phyloP scores from a whole-genome alignment of 2,797 vertebrate genomes.

The Sphenodon punctatus region DNA sequence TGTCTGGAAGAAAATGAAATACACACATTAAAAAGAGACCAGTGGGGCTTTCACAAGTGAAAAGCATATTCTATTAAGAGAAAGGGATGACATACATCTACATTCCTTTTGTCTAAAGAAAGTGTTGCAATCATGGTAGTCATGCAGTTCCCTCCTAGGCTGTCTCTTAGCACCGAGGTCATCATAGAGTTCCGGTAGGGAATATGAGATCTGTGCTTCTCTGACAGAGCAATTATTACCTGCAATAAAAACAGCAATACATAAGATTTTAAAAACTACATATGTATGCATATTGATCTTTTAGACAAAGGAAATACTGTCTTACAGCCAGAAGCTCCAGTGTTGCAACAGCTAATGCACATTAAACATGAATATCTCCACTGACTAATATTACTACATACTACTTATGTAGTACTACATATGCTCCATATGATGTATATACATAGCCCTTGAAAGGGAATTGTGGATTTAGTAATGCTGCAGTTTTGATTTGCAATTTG shows the following conservation, averaged over 20 bases:
- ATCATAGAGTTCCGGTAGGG: constrained; percentile 98
- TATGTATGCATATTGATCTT: not conserved
- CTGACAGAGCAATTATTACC: constrained; percentile 95
- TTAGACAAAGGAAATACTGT: not conserved
- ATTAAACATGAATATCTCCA: not conserved
- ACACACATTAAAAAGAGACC: not conserved
- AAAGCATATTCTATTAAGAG: not conserved
- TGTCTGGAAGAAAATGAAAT: not conserved
- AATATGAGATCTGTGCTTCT: constrained; percentile 91
- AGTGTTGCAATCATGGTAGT: constrained; percentile 96
- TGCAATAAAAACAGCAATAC: constrained; percentile 52
- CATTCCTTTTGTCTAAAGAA: constrained; percentile 87
- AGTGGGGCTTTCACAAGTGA: not conserved
- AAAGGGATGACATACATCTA: constrained; percentile 79
- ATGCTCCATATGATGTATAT: too few species aligned
- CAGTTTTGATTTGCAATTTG: not conserved
- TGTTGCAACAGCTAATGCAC: accelerated
- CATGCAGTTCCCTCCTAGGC: constrained; percentile 96
- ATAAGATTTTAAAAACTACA: not conserved
- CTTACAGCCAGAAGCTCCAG: not conserved
- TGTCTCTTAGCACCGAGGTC: constrained; percentile 96
- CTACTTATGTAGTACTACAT: too few species aligned
- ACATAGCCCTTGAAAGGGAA: too few species aligned
- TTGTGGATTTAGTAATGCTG: not conserved
- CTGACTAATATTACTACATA: not conserved